These are phyloP conservation scores for Pseudomyrmex dendroicus DNA, from an alignment of 1,140 invertebrate species.

Conservation along the genomic window DNA sequence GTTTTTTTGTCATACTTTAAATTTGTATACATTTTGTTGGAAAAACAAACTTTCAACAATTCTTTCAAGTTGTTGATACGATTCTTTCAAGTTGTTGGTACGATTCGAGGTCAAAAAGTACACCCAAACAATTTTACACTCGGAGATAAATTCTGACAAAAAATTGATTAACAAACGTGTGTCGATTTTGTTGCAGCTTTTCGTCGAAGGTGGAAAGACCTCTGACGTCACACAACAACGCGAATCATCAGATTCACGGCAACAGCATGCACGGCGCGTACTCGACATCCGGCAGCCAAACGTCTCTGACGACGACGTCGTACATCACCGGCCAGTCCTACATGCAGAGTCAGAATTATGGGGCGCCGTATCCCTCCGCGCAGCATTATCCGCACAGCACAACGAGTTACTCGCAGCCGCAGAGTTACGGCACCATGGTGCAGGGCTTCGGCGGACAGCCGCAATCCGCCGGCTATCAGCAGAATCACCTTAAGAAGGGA, in stretches of 20 bases:
- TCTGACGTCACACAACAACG: slow-evolving; percentile 71
- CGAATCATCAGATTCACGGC: slow-evolving; percentile 78
- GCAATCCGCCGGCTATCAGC: slow-evolving; percentile 83
- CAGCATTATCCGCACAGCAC: slow-evolving; percentile 81
- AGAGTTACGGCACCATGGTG: slow-evolving; percentile 80
- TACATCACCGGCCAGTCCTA: slow-evolving; percentile 85
- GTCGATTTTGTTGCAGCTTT: slow-evolving; percentile 82
- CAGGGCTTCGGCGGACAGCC: slow-evolving; percentile 82
- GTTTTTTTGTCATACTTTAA: neutral
- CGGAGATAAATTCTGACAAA: neutral
- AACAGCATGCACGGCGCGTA: slow-evolving; percentile 80
- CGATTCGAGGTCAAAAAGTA: too few relatives aligned
- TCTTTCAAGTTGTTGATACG: too few relatives aligned
- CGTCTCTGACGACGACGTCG: slow-evolving; percentile 81
- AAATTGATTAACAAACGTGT: neutral
- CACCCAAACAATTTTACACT: neutral
- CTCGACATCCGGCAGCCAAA: slow-evolving; percentile 81
- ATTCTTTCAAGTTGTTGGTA: neutral
- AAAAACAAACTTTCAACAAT: neutral
- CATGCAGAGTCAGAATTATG: slow-evolving; percentile 86
- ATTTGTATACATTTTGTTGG: neutral
- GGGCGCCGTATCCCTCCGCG: slow-evolving; percentile 76
- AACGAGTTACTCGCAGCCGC: slow-evolving; percentile 82
- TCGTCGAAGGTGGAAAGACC: slow-evolving; percentile 87
- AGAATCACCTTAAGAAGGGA: slow-evolving; percentile 88